These are phyloP conservation scores for Benitochromis conjunctus DNA, from an alignment of 2,113 vertebrate genomes.

Conservation along the genomic window DNA sequence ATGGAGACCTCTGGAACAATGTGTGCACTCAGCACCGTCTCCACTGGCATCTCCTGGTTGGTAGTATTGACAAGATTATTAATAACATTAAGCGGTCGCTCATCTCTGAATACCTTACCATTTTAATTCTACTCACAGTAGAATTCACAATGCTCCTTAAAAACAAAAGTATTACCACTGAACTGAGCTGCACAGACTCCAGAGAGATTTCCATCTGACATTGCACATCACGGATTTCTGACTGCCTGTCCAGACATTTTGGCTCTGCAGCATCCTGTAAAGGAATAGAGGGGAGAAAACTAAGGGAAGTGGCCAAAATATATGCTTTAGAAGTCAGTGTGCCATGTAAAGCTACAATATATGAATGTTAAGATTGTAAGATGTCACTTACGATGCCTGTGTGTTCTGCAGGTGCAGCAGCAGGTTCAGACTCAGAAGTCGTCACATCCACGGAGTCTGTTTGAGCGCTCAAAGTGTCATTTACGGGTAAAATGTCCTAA, in stretches of 20 bases:
- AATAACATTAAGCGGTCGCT: background rate
- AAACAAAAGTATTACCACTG: conserved; percentile 3
- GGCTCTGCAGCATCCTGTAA: conserved; percentile 3
- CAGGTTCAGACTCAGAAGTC: background rate
- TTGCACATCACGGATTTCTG: conserved; percentile 22
- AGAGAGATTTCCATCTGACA: conserved; percentile 44
- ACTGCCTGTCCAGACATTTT: background rate
- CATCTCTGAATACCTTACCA: background rate
- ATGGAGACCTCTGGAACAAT: conserved; percentile 53
- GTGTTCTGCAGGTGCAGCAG: background rate
- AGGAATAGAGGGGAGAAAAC: background rate
- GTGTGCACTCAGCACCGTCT: conserved; percentile 47
- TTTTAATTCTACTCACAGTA: background rate
- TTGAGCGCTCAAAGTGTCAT: background rate
- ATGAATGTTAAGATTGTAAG: background rate
- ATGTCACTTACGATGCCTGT: background rate
- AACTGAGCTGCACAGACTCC: conserved; percentile 25
- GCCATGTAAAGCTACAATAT: background rate
- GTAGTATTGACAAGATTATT: background rate
- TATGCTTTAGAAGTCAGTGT: background rate
- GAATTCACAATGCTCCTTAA: background rate
- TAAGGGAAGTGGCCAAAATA: background rate
- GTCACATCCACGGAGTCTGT: background rate
- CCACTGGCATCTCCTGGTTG: conserved; percentile 44
- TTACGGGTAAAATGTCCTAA: conserved; percentile 5